phyloP scores from a whole-genome alignment of 1,140 invertebrate genomes.

The Drosophila mauritiana region DNA sequence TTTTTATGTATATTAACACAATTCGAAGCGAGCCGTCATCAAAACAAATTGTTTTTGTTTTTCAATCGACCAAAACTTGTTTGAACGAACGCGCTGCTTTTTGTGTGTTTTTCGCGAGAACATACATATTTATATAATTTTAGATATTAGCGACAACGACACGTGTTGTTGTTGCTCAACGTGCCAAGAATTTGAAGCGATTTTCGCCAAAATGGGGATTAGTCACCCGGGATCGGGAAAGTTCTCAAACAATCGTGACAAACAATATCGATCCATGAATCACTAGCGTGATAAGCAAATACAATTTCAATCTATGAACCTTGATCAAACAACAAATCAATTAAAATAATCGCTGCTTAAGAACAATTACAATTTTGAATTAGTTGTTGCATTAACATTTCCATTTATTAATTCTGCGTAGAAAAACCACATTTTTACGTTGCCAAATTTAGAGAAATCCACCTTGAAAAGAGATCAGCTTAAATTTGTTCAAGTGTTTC shows the following conservation, averaged over 20 bases:
- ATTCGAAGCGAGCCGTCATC: slow-evolving; percentile 14
- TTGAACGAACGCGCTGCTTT: slow-evolving; percentile 12
- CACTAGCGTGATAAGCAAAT: slow-evolving; percentile 20
- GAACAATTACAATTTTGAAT: too few relatives aligned
- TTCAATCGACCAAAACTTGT: slow-evolving; percentile 12
- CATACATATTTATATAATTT: slow-evolving; percentile 37
- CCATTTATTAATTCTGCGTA: background rate
- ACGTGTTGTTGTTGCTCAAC: slow-evolving; percentile 57
- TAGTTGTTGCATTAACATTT: too few relatives aligned
- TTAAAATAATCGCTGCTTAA: too few relatives aligned
- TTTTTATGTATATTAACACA: slow-evolving; percentile 52
- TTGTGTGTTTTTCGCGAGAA: slow-evolving; percentile 18
- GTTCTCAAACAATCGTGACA: slow-evolving; percentile 38
- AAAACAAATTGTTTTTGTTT: slow-evolving; percentile 13
- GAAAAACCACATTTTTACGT: background rate
- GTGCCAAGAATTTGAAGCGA: slow-evolving; percentile 9
- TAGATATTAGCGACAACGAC: slow-evolving; percentile 38
- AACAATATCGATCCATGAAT: slow-evolving; percentile 17
- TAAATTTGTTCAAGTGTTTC: slow-evolving; percentile 33
- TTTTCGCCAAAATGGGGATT: slow-evolving; percentile 22
- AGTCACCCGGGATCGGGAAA: slow-evolving; percentile 46
- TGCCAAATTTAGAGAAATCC: slow-evolving; percentile 16
- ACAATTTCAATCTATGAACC: slow-evolving; percentile 8
- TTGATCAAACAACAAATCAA: background rate
- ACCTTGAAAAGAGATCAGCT: slow-evolving; percentile 22